These are phyloP conservation scores for Acrocephalus scirpaceus DNA, from an alignment of 2,797 vertebrate species.

Conservation along the genomic window DNA sequence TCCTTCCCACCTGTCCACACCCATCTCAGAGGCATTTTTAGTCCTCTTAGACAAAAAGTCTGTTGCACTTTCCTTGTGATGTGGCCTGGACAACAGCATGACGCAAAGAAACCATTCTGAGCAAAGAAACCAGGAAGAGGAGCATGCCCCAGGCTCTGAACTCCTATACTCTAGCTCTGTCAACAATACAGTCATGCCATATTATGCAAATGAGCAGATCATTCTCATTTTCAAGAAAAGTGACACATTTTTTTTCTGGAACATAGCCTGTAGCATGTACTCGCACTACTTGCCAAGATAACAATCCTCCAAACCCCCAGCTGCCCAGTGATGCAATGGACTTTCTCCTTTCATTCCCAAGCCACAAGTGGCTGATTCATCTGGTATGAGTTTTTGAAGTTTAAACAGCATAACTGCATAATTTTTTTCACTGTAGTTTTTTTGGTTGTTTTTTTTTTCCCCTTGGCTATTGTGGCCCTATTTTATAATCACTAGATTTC, in stretches of 20 bases:
- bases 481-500: neutral
- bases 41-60: neutral
- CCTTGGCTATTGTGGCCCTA: neutral
- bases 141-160: neutral
- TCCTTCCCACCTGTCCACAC: neutral
- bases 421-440: neutral
- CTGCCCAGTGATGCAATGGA: slow-evolving; percentile 4
- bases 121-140: neutral
- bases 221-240: slow-evolving; percentile 50
- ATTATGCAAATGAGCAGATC: slow-evolving; percentile 16
- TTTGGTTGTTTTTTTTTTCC: neutral
- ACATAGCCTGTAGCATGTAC: neutral
- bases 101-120: neutral
- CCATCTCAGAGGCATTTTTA: neutral
- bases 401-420: neutral
- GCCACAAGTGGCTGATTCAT: neutral
- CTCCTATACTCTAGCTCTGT: neutral
- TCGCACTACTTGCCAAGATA: neutral
- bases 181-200: neutral
- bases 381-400: neutral
- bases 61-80: neutral
- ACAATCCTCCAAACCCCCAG: neutral
- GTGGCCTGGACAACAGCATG: neutral
- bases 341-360: slow-evolving; percentile 7
- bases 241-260: slow-evolving; percentile 30